Evolutionary conservation across 2,113 vertebrate genomes (phyloP), one percentile per base, ranked within the genome.

Genomic region (Brachypteracias leptosomus): DNA sequence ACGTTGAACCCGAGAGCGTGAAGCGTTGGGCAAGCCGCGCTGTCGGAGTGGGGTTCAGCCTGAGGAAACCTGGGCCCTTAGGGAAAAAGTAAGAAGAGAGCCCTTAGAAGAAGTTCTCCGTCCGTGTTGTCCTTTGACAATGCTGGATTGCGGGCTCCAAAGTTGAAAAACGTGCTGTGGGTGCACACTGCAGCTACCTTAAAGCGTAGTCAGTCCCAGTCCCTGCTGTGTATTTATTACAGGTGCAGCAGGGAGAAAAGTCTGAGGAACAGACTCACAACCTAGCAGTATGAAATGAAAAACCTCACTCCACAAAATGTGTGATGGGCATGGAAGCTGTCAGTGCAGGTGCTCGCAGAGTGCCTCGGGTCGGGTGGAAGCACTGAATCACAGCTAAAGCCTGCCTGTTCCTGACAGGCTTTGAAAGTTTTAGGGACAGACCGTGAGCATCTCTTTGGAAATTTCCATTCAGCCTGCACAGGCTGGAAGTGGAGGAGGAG

Each of bases 291-390:
- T 16, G 3, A 18, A 25, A 13, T 6, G 28, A 1, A 38, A 47
- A 28, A 9, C 17, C 11, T 19, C 14, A 0, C 20, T 6, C 16
- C 8, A 5, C 40, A 31, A 16, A 3, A 11, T 1, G 24, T 14
- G 46, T 11, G 1, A 8, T 4, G 35, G 38, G 70, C 24, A 2
- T 5, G 17, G 52, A 22, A 42, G 40, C 31, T 36, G 16, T 18
- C 15, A 2, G 38, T 14, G 24, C 18, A 5, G 42, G 2, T 2
- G 40, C 16, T 38, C 24, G 3, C 59, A 2, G 3, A 10, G 21
- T 9, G 42, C 31, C 14, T n/a, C 2, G 7, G 20, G 17, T 21
- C 10, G 5, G 16, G 20, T 13, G 38, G 38, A n/a, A 49, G 35
- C 35, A 3, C 40, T 19, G 63, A 42, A 6, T 17, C 22, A 2